A percentile compares a stretch with the other conserved stretches of the same genome.
These are phyloP conservation scores for Lophotriccus pileatus DNA, from an alignment of 2,797 vertebrate genomes.

Conservation along the genomic window DNA sequence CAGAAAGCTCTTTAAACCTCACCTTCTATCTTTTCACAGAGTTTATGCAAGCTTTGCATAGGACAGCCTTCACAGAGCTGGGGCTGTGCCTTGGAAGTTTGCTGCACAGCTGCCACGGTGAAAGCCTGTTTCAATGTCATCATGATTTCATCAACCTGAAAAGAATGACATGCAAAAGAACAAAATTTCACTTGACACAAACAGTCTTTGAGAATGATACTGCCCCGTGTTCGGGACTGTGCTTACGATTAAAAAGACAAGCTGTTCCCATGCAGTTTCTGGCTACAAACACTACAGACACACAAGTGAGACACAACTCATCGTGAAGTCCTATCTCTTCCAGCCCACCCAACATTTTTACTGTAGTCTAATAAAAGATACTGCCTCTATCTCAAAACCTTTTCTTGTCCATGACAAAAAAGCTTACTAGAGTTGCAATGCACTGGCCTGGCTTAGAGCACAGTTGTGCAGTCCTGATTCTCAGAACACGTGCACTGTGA, in stretches of 20 bases:
- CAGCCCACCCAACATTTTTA: not conserved
- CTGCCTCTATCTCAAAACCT: not conserved
- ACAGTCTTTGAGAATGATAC: not conserved
- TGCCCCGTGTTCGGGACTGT: not conserved
- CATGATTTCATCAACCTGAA: conserved; percentile 98
- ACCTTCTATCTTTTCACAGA: conserved; percentile 97
- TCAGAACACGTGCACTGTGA: not conserved
- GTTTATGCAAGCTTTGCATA: conserved; percentile 88
- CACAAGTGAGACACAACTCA: not conserved
- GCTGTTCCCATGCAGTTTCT: not conserved
- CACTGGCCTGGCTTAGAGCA: not conserved
- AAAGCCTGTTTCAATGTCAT: conserved; percentile 97
- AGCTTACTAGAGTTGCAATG: not conserved
- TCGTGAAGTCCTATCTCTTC: not conserved
- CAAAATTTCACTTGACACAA: not conserved
- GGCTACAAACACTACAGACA: not conserved
- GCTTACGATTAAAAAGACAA: not conserved
- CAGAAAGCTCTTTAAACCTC: not conserved
- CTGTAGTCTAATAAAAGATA: not conserved
- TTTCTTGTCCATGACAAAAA: not conserved
- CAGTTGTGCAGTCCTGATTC: not conserved
- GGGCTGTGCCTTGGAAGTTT: conserved; percentile 80
- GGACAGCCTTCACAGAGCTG: conserved; percentile 92
- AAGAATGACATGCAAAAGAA: not conserved
- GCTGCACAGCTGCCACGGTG: conserved; percentile 89